Evolutionary conservation across 2,888 invertebrate genomes (phyloP).

Genomic region (Athalia cordata): DNA sequence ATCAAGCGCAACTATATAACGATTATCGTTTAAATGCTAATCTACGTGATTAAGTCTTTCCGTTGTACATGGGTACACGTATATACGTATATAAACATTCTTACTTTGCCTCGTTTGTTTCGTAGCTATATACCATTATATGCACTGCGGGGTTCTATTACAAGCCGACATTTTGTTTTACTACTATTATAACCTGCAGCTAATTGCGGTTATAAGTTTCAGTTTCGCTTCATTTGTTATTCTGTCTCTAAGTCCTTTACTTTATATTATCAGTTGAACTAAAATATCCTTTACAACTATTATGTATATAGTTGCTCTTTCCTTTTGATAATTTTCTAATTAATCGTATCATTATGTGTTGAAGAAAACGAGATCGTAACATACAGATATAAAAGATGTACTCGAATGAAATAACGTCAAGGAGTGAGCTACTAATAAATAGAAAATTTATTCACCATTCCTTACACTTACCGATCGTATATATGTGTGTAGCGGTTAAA

Average conservation of each 20-base stretch:
- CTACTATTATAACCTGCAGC: not conserved
- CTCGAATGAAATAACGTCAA: not conserved
- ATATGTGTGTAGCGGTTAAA: too few species aligned
- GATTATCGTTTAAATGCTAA: constrained; percentile 30
- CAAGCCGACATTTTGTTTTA: not conserved
- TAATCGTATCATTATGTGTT: not conserved
- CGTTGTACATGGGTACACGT: not conserved
- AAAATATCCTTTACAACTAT: too few species aligned
- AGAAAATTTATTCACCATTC: constrained; percentile 8
- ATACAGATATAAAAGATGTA: too few species aligned
- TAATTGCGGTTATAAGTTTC: not conserved
- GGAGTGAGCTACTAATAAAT: not conserved
- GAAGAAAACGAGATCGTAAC: not conserved
- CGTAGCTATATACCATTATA: not conserved
- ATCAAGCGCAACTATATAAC: constrained; percentile 12
- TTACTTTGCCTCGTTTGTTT: not conserved
- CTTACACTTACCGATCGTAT: too few species aligned
- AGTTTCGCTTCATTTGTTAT: constrained; percentile 8
- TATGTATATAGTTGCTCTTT: not conserved
- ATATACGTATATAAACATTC: not conserved
- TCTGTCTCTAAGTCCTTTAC: not conserved
- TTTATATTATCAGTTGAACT: too few species aligned
- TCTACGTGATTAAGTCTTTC: constrained; percentile 13
- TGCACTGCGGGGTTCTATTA: not conserved
- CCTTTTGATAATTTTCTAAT: not conserved